Evolutionary conservation across 2,888 invertebrate species (phyloP), one percentile per base, ranked within the genome.

Genomic region (Listrodromus nycthemerus): DNA sequence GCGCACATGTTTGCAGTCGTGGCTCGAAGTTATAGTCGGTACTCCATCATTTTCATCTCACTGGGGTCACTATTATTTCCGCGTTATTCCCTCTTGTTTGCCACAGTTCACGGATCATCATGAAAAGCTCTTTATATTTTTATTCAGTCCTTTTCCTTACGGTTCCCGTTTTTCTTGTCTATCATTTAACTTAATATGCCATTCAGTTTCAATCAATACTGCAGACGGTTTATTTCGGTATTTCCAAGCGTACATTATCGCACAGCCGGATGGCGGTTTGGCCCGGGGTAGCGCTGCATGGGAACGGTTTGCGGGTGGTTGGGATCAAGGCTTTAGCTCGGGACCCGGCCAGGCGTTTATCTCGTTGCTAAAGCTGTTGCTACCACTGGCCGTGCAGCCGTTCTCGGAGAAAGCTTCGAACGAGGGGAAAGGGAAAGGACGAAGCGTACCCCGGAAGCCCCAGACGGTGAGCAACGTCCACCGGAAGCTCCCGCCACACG

Each of bases 391-490:
- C 33, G 21, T 80, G 19, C 10, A 16, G 30, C 45, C 21, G 45
- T 41, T 33, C 24, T 50, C 10, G 50, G 41, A 21, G 67, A 75
- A 61, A 24, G 69, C 65, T 58, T 33, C 45, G 16, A 69, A 78
- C 45, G 50, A 33, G 37, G 74, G 55, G 63, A 74, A 63, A 65
- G 63, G 45, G 65, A 82, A 79, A 74, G 33, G 70, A 82, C 50
- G 50, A n/a, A 63, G 70, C 55, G 77, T 45, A 30, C 70, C 48
- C 55, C 78, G 84, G 80, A 84, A 80, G 48, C 70, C 27, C 33
- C 74, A 71, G 80, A 83, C 83, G 80, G 71, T 79, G 84, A 84
- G 84, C 79, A 84, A 80, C 74, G 84, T 80, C 84, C 80, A 81
- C 77, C 84, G 84, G 84, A 84, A 81, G 80, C 80, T 74, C 73